Evolutionary conservation across 2,113 vertebrate species (phyloP).

Genomic region (Festucalex cinctus): DNA sequence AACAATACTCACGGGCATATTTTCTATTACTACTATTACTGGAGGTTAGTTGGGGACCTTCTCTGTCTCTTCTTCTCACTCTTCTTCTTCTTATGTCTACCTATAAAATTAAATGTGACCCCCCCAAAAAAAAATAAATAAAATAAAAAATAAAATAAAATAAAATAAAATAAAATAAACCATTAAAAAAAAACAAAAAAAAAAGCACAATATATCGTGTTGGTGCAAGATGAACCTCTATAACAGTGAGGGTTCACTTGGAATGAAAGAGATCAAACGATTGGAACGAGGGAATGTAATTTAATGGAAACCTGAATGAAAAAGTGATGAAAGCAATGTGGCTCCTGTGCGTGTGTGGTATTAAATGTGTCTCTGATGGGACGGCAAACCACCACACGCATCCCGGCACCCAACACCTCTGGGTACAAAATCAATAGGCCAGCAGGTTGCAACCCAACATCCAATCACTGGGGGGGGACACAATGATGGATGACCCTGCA

Average conservation of each 20-base stretch:
- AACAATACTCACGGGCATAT: too few species aligned
- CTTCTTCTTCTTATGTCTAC: neutral
- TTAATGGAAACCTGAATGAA: neutral
- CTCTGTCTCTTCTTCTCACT: too few species aligned
- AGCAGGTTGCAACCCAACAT: conserved; percentile 52
- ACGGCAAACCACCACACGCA: neutral
- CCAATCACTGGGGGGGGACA: conserved; percentile 46
- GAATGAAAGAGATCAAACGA: neutral
- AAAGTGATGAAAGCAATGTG: neutral
- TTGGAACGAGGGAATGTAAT: neutral
- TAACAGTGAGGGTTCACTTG: neutral
- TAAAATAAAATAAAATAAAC: too few species aligned
- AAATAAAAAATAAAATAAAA: too few species aligned
- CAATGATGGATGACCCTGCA: conserved; percentile 56
- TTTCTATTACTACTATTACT: too few species aligned
- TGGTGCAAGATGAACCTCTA: neutral
- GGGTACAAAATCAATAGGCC: conserved; percentile 61
- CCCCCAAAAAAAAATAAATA: neutral
- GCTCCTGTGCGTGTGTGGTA: conserved; percentile 7
- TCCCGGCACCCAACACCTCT: conserved; percentile 39
- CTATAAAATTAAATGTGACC: neutral
- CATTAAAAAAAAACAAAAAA: too few species aligned
- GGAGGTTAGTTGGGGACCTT: too few species aligned
- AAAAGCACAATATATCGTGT: neutral
- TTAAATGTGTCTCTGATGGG: conserved; percentile 26